phyloP scores from a whole-genome alignment of 37 sponge, comb jelly and placozoan species.

The Petrosia ficiformis region DNA sequence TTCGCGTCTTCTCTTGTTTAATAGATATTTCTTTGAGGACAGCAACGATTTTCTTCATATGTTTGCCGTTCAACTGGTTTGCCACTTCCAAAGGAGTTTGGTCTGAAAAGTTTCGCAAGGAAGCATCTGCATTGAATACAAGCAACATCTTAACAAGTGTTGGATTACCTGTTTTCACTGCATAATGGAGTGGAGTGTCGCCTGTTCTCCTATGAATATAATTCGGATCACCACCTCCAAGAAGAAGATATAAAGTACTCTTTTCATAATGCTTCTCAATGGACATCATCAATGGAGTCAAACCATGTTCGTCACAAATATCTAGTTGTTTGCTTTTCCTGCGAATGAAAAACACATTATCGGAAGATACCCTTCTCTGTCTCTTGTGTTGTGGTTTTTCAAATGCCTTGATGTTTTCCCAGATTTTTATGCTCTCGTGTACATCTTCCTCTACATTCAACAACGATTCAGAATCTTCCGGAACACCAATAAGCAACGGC shows the following conservation, averaged over 20 bases:
- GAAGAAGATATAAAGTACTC: slow-evolving; percentile 10
- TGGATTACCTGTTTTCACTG: slow-evolving; percentile 12
- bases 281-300: slow-evolving; percentile 27
- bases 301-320: slow-evolving; percentile 22
- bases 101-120: slow-evolving; percentile 21
- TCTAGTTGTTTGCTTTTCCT: too few species aligned
- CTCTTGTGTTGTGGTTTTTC: neutral
- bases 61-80: neutral
- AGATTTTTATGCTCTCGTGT: neutral
- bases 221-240: slow-evolving; percentile 23
- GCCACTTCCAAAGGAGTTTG: slow-evolving; percentile 36
- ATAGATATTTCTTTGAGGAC: neutral
- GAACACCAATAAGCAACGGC: neutral
- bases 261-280: neutral
- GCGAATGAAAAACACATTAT: neutral
- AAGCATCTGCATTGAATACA: slow-evolving; percentile 36
- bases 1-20: neutral
- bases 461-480: neutral
- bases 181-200: slow-evolving; percentile 51
- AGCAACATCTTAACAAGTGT: slow-evolving; percentile 38
- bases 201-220: slow-evolving; percentile 1
- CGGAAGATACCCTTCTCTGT: neutral
- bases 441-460: neutral
- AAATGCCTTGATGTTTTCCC: neutral
- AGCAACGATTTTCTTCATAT: neutral